Conservation (phyloP, 2,888 invertebrate species). For the Salticus scenicus region DNA sequence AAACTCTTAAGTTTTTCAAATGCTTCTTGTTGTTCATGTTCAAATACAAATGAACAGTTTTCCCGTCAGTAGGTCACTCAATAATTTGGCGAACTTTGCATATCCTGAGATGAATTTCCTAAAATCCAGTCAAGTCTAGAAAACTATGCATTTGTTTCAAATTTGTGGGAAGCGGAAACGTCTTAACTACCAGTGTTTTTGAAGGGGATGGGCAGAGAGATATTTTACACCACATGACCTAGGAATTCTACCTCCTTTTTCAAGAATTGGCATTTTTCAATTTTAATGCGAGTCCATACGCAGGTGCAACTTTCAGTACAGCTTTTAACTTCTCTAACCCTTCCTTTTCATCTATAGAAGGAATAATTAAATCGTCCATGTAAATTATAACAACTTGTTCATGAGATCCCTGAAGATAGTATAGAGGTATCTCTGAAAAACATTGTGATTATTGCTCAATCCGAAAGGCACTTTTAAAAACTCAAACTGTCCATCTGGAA, state of each 20-base stretch:
- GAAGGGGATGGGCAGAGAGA: background rate
- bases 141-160: background rate
- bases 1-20: background rate
- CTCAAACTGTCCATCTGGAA: background rate
- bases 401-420: background rate
- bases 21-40: background rate
- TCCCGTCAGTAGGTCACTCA: background rate
- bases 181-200: background rate
- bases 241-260: too few relatives aligned
- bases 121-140: background rate
- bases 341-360: too few relatives aligned
- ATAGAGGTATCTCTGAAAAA: background rate
- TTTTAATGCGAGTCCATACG: background rate
- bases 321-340: background rate
- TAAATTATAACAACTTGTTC: background rate
- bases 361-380: background rate
- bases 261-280: background rate
- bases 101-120: background rate
- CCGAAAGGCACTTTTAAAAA: background rate
- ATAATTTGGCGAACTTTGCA: background rate
- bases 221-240: background rate
- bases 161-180: background rate
- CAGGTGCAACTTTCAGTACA: background rate
- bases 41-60: background rate
- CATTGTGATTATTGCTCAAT: background rate